phyloP scores from a whole-genome alignment of 2,113 vertebrate genomes.

The Callionymus lyra region DNA sequence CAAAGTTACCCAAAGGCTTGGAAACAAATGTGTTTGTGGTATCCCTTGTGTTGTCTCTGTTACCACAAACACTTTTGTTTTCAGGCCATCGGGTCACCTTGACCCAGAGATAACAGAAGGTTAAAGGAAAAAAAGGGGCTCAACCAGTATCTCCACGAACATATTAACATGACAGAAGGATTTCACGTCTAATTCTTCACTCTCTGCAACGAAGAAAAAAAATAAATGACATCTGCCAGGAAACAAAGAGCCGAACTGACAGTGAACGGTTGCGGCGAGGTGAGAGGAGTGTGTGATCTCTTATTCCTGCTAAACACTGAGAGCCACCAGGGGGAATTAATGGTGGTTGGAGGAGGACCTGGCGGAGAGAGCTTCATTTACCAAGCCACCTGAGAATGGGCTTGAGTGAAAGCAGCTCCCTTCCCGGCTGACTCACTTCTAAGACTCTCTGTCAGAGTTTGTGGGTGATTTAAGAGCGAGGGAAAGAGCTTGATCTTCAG shows the following conservation, averaged over 20 bases:
- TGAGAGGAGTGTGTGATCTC: constrained; percentile 20
- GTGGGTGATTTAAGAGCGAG: not conserved
- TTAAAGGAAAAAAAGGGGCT: too few relatives aligned
- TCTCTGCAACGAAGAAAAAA: too few relatives aligned
- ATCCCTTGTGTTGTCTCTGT: too few relatives aligned
- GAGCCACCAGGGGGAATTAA: constrained; percentile 41
- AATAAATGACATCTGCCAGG: constrained; percentile 1
- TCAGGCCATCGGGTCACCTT: too few relatives aligned
- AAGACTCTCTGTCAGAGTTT: constrained; percentile 3
- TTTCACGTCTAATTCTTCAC: too few relatives aligned
- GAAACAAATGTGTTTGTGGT: too few relatives aligned
- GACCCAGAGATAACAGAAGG: too few relatives aligned
- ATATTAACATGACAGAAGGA: too few relatives aligned
- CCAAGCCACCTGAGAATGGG: constrained; percentile 44
- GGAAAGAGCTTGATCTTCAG: too few relatives aligned
- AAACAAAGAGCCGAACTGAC: constrained; percentile 8
- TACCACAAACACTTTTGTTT: too few relatives aligned
- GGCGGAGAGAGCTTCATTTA: constrained; percentile 48
- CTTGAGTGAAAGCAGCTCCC: constrained; percentile 33
- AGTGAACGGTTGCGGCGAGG: constrained; percentile 29
- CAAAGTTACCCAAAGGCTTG: too few relatives aligned
- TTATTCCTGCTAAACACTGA: constrained; percentile 30
- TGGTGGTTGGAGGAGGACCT: constrained; percentile 36
- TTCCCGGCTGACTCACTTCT: constrained; percentile 34
- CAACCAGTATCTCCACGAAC: too few relatives aligned